These are phyloP conservation scores for Chelonia mydas DNA, from an alignment of 2,797 vertebrate species.

Conservation along the genomic window DNA sequence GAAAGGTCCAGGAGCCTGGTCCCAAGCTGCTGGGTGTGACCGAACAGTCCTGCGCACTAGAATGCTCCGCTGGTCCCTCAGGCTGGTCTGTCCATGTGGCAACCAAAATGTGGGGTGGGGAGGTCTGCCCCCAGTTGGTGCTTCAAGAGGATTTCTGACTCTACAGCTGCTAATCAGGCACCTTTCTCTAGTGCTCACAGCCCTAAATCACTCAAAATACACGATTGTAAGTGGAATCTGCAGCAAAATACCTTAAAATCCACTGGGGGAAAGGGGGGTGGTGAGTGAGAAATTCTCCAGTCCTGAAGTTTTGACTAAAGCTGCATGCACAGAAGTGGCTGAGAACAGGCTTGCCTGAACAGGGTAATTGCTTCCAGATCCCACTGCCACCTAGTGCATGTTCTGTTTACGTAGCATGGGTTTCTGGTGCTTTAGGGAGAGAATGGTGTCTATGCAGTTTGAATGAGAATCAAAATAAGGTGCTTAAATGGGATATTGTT, in stretches of 20 bases:
- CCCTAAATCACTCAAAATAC: fast-evolving
- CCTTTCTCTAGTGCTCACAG: not conserved
- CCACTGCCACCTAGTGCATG: not conserved
- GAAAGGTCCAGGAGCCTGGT: not conserved
- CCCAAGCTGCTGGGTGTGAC: not conserved
- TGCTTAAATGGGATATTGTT: fast-evolving
- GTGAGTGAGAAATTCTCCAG: fast-evolving
- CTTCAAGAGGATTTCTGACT: not conserved
- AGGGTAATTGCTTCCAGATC: not conserved
- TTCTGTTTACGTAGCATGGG: fast-evolving
- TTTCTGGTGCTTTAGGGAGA: not conserved
- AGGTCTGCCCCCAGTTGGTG: not conserved
- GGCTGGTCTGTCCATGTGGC: not conserved
- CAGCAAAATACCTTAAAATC: not conserved
- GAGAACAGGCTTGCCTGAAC: not conserved
- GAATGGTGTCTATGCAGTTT: not conserved
- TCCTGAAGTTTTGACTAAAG: not conserved
- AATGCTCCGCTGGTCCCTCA: not conserved
- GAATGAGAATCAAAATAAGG: not conserved
- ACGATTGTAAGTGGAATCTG: not conserved
- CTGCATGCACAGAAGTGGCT: not conserved
- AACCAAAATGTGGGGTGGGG: not conserved
- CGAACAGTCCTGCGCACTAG: not conserved
- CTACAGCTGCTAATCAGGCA: not conserved
- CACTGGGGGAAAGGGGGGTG: not conserved